These are phyloP conservation scores for Clangula hyemalis DNA, from an alignment of 2,797 vertebrate genomes.

Conservation along the genomic window DNA sequence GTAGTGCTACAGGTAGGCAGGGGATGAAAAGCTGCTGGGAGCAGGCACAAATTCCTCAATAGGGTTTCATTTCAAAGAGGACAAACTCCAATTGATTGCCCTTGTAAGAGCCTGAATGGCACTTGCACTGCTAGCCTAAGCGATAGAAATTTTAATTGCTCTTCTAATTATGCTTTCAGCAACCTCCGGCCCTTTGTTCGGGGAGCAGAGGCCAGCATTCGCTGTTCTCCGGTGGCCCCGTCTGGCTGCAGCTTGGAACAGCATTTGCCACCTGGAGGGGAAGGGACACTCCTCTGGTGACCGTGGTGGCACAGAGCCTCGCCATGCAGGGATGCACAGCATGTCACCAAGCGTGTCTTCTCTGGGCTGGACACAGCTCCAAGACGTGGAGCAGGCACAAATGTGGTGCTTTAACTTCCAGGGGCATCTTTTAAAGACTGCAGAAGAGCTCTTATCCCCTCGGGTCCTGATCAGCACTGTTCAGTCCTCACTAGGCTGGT, in stretches of 20 bases:
- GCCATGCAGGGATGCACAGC: rapidly evolving
- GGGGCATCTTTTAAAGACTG: background rate
- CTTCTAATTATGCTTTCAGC: slow-evolving; percentile 55
- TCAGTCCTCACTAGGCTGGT: background rate
- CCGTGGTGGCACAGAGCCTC: background rate
- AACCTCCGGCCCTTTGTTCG: slow-evolving; percentile 50
- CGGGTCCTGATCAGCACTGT: background rate
- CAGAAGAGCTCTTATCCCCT: background rate
- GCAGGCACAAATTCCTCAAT: background rate
- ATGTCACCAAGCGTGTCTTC: background rate
- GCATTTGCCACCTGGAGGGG: slow-evolving; percentile 53
- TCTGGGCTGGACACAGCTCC: background rate
- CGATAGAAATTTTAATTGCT: slow-evolving; percentile 66
- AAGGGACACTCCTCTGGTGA: background rate
- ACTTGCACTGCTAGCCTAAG: slow-evolving; percentile 52
- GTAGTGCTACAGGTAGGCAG: background rate
- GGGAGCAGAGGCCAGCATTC: background rate
- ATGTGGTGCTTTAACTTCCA: background rate
- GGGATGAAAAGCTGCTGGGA: background rate
- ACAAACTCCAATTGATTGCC: slow-evolving; percentile 51
- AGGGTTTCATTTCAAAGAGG: slow-evolving; percentile 20
- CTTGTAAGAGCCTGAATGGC: slow-evolving; percentile 35
- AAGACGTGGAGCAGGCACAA: background rate
- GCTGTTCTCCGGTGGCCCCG: slow-evolving; percentile 62
- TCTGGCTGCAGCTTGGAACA: slow-evolving; percentile 71